phyloP scores from a whole-genome alignment of 2,113 vertebrate species.

The Zapus hudsonius region DNA sequence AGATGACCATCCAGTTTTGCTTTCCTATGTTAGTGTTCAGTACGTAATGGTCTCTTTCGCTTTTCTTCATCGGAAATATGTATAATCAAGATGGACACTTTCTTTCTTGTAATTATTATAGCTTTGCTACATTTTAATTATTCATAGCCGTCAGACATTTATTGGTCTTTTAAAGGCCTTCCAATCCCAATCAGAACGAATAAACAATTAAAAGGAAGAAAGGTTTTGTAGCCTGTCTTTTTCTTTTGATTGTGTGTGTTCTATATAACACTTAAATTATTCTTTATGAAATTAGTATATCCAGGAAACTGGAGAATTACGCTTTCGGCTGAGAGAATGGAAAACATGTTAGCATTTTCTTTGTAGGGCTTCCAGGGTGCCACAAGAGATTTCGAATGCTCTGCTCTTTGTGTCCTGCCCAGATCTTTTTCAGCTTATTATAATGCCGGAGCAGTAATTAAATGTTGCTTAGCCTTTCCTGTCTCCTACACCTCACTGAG shows the following conservation, averaged over 20 bases:
- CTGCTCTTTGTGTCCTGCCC: slow-evolving; percentile 62
- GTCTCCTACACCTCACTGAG: slow-evolving; percentile 50
- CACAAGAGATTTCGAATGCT: slow-evolving; percentile 59
- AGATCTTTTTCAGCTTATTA: slow-evolving; percentile 69
- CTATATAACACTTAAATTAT: slow-evolving; percentile 74
- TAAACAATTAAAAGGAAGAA: slow-evolving; percentile 77
- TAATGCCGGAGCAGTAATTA: slow-evolving; percentile 61
- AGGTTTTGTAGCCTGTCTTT: slow-evolving; percentile 69
- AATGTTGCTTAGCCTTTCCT: slow-evolving; percentile 58
- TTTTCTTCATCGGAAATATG: slow-evolving; percentile 64
- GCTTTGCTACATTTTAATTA: slow-evolving; percentile 78
- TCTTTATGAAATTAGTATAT: slow-evolving; percentile 78
- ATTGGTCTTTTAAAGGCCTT: slow-evolving; percentile 78
- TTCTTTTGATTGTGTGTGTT: slow-evolving; percentile 77
- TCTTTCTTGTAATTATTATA: slow-evolving; percentile 73
- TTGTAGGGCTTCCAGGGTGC: slow-evolving; percentile 73
- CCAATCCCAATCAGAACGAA: slow-evolving; percentile 76
- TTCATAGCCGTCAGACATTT: slow-evolving; percentile 77
- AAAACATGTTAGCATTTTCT: slow-evolving; percentile 69
- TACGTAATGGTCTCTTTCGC: slow-evolving; percentile 60
- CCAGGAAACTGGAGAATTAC: slow-evolving; percentile 71
- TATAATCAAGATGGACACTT: slow-evolving; percentile 79
- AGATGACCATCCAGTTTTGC: slow-evolving; percentile 24
- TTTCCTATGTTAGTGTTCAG: slow-evolving; percentile 49
- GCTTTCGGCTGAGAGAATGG: slow-evolving; percentile 66